Evolutionary conservation across 2,113 vertebrate genomes (phyloP).

Genomic region (Hippocampus mohnikei): DNA sequence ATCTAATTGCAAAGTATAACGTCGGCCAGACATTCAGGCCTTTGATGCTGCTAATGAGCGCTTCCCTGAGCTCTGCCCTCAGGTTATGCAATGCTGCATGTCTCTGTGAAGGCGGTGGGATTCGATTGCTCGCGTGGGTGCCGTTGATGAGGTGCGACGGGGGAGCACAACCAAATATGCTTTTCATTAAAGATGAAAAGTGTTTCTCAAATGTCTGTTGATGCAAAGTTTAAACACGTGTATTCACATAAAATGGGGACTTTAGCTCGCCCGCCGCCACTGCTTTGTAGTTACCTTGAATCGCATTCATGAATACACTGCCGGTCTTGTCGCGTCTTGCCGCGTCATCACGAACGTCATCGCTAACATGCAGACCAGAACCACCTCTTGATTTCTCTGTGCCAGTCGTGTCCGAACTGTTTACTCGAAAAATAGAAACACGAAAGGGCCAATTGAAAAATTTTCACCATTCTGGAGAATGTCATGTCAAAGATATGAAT

Average conservation of each 20-base stretch:
- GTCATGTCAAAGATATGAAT: too few relatives aligned
- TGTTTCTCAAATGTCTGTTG: constrained; percentile 44
- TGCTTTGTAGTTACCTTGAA: constrained; percentile 31
- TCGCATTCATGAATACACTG: background rate
- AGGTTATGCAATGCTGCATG: constrained; percentile 35
- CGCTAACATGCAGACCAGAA: background rate
- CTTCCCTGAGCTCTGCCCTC: constrained; percentile 49
- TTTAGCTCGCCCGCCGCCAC: constrained; percentile 33
- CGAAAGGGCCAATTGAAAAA: too few relatives aligned
- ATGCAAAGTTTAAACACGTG: constrained; percentile 17
- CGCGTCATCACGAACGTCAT: background rate
- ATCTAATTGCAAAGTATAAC: constrained; percentile 44
- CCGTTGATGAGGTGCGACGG: constrained; percentile 10
- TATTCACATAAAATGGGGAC: constrained; percentile 30
- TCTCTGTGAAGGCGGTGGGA: constrained; percentile 43
- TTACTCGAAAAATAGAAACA: background rate
- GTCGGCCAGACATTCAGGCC: constrained; percentile 27
- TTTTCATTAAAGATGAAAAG: constrained; percentile 69
- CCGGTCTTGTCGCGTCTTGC: background rate
- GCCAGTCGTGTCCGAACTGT: background rate
- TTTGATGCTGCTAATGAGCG: constrained; percentile 65
- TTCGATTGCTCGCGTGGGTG: constrained; percentile 49
- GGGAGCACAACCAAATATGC: constrained; percentile 40
- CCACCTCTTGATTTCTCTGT: background rate
- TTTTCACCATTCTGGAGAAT: too few relatives aligned